Evolutionary conservation across 1,140 invertebrate species (phyloP), one percentile per base, ranked within the genome.

Genomic region (Phortica variegata): DNA sequence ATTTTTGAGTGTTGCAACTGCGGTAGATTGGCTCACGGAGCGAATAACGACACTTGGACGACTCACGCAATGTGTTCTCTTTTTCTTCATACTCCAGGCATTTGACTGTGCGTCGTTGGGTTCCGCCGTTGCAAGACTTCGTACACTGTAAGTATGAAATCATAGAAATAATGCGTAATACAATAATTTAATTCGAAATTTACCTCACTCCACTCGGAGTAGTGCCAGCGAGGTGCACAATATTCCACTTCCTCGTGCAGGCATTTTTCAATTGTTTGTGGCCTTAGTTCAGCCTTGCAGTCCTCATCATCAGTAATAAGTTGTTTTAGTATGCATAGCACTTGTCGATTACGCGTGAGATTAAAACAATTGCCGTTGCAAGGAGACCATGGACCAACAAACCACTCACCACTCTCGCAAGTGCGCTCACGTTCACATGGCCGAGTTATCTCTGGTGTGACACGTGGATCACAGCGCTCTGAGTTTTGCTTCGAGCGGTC

Each of bases 391-490:
- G 85, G 80, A 15, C 87, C 85, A 16, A 78, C 71, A 54, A 85
- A 86, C 87, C 87, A 90, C 53, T 84, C 79, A 1, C 82, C 84
- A 17, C 47, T 32, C 16, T 81, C 80, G 63, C 86, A 89, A 5
- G 80, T 74, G 53, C 77, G 80, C 34, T 81, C 81, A 34, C 81
- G 83, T 40, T 79, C 79, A 55, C 88, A 90, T 3, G 79, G 78
- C 56, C 84, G 76, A 1, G 79, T 79, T 3, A 77, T 79, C 43
- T 81, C 78, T 0, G 87, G 86, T 54, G 81, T 82, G 9, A 70
- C 73, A 2, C 79, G 81, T 48, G 79, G 78, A 43, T 87, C 81
- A 61, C 85, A 82, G 13, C 79, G 73, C 48, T 81, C 79, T 0
- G 72, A 66, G 43, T 78, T 76, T 3, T 68, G 47, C 15, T 80